These are phyloP conservation scores for Brachymystax lenok DNA, from an alignment of 2,797 vertebrate species.

Conservation along the genomic window DNA sequence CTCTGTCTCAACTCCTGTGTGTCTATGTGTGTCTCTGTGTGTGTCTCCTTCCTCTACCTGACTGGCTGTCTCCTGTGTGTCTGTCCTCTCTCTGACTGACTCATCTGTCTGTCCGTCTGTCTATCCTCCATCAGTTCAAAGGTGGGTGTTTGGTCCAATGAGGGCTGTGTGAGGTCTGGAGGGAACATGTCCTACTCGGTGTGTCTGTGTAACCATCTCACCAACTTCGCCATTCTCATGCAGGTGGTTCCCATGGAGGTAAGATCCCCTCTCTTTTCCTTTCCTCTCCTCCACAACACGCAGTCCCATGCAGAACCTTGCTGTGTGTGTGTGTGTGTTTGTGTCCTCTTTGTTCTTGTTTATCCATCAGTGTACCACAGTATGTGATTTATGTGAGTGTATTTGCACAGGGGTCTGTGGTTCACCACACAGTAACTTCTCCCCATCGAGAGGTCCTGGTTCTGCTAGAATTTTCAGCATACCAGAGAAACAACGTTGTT, in stretches of 20 bases:
- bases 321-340: neutral
- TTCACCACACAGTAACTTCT: slow-evolving; percentile 41
- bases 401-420: slow-evolving; percentile 43
- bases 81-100: no score
- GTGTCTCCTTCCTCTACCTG: no score
- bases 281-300: neutral
- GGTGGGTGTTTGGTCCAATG: slow-evolving; percentile 86
- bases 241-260: slow-evolving; percentile 96
- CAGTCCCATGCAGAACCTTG: no score
- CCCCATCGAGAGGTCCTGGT: slow-evolving; percentile 31
- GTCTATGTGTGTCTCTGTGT: slow-evolving; percentile 3
- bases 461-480: slow-evolving; percentile 25
- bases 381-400: slow-evolving; percentile 30
- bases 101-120: neutral
- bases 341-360: slow-evolving; percentile 18
- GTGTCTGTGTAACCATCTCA: slow-evolving; percentile 94
- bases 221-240: slow-evolving; percentile 98
- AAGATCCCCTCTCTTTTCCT: slow-evolving; percentile 40
- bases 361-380: slow-evolving; percentile 15
- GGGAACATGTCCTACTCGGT: slow-evolving; percentile 87
- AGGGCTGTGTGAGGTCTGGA: slow-evolving; percentile 82
- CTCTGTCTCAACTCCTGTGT: neutral
- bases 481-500: slow-evolving; percentile 40
- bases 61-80: no score
- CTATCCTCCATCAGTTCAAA: slow-evolving; percentile 77